Conservation (phyloP, 2,113 vertebrate species). For the Percina caprodes region DNA sequence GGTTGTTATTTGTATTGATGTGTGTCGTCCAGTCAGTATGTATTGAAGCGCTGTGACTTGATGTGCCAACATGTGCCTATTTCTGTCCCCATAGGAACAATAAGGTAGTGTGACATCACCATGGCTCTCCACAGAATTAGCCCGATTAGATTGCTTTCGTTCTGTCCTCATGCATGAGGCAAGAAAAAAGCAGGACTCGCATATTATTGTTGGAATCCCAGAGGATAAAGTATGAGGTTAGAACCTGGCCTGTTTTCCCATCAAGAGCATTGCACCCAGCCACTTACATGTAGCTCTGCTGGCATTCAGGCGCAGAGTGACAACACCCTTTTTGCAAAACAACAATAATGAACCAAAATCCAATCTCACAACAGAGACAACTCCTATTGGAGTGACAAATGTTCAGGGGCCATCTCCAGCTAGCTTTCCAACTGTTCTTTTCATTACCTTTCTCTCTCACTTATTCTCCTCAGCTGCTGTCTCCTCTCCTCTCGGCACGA, state of each 20-base stretch:
- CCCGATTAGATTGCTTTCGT: constrained; percentile 66
- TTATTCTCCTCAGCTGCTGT: constrained; percentile 67
- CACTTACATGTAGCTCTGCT: constrained; percentile 43
- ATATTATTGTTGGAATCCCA: constrained; percentile 62
- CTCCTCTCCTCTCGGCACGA: constrained; percentile 68
- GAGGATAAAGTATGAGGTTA: constrained; percentile 44
- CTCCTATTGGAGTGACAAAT: constrained; percentile 81
- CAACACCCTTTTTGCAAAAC: constrained; percentile 69
- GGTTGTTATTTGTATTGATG: constrained; percentile 12
- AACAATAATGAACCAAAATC: constrained; percentile 80
- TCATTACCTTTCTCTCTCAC: constrained; percentile 77
- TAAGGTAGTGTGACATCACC: constrained; percentile 52
- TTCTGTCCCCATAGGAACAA: constrained; percentile 65
- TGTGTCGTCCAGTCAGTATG: constrained; percentile 25
- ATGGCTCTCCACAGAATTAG: constrained; percentile 38
- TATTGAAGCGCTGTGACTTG: constrained; percentile 45
- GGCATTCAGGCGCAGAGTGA: constrained; percentile 41
- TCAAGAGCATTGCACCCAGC: constrained; percentile 37
- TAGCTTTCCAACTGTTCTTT: constrained; percentile 77
- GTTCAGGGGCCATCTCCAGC: constrained; percentile 71
- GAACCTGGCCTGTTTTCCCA: constrained; percentile 32
- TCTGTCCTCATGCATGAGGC: constrained; percentile 48
- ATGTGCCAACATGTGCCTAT: constrained; percentile 62
- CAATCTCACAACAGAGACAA: constrained; percentile 77
- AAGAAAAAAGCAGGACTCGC: constrained; percentile 61